Evolutionary conservation across 2,888 invertebrate genomes (phyloP), one percentile per base, ranked within the genome.

Genomic region (Autographa gamma): DNA sequence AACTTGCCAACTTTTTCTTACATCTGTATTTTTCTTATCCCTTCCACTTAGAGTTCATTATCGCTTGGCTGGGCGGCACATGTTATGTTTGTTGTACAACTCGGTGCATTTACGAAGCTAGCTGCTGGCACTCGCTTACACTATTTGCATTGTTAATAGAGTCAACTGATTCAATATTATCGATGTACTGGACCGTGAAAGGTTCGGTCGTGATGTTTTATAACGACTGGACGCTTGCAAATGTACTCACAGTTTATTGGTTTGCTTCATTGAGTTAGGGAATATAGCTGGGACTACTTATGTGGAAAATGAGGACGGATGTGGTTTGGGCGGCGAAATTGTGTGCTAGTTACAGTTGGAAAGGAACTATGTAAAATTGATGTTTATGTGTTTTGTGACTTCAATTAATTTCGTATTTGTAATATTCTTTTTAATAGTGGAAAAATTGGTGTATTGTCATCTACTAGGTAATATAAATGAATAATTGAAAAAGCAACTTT

Each of bases 101-200:
- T 87, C 85, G 79, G 88, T 91, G 92, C 93, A 93, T 92, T 92
- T 90, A 89, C 91, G 89, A 86, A 89, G 90, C 89, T 89, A 86
- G 91, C 90, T 89, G 85, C 86, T 87, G 84, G 88, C 88, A 86
- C 81, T 89, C 87, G 89, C 86, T 88, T 88, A 87, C 89, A 89
- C 85, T 91, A 93, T 93, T 92, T 93, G 92, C 93, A 93, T 92
- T 92, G 93, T 92, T 93, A 93, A 93, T 93, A 92, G 87, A 92
- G 89, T 91, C 88, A 88, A 91, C 91, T 90, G 91, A 93, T 92
- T 92, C 90, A 92, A 93, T 93, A 91, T 91, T 91, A 93, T 92
- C 88, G 91, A 90, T 88, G 89, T 81, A 83, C 82, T 64, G 76
- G 81, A 73, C 80, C 79, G 81, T 85, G 83, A 84, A 84, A 77